Evolutionary conservation across 2,888 invertebrate species (phyloP).

Genomic region (Drosophila gaucha): DNA sequence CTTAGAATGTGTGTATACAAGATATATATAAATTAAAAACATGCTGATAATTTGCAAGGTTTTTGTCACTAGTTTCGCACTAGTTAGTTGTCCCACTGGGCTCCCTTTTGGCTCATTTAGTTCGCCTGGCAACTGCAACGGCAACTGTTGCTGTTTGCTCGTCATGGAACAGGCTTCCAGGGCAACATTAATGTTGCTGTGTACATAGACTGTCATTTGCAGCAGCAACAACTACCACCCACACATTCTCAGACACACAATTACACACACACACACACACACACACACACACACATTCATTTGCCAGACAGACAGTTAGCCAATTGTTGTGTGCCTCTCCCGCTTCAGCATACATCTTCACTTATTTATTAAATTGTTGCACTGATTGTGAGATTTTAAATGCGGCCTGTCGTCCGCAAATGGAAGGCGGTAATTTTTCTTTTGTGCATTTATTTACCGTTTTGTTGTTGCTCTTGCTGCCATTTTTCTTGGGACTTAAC

Average conservation of each 20-base stretch:
- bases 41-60: constrained; percentile 2
- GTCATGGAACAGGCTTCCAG: constrained; percentile 6
- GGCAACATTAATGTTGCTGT: constrained; percentile 68
- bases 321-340: constrained; percentile 30
- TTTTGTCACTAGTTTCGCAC: constrained; percentile 10
- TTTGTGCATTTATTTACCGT: constrained; percentile 61
- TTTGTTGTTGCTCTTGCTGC: constrained; percentile 18
- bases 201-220: constrained; percentile 69
- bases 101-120: constrained; percentile 39
- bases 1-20: too few species aligned
- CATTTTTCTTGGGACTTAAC: constrained; percentile 14
- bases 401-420: constrained; percentile 27
- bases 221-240: constrained; percentile 31
- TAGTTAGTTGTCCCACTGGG: constrained; percentile 14
- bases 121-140: constrained; percentile 30
- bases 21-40: too few species aligned
- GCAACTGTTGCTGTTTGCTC: constrained; percentile 32
- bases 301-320: constrained; percentile 27
- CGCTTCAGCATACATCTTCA: constrained; percentile 7
- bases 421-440: constrained; percentile 56
- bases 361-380: constrained; percentile 60
- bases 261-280: neutral
- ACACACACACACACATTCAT: constrained; percentile 18
- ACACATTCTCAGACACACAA: neutral
- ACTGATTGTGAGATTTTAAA: constrained; percentile 48